A percentile compares a stretch with the other conserved stretches of the same genome.
These are phyloP conservation scores for Serripes groenlandicus DNA, from an alignment of 2,888 invertebrate species.

Conservation along the genomic window DNA sequence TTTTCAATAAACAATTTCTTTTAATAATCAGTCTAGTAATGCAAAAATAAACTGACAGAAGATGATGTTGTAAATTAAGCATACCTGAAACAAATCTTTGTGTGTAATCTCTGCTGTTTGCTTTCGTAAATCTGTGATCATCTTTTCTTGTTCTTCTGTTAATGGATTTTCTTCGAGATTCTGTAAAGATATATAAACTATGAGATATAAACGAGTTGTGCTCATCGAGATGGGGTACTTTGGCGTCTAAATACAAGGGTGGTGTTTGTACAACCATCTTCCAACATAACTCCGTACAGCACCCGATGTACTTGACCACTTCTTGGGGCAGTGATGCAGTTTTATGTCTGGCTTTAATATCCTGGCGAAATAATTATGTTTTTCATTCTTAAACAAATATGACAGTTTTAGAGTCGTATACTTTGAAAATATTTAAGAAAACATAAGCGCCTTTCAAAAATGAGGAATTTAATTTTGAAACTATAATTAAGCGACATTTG, in stretches of 20 bases:
- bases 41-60: not conserved
- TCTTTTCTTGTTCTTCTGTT: not conserved
- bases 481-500: not conserved
- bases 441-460: no score
- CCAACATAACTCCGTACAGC: slow-evolving; percentile 2
- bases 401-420: not conserved
- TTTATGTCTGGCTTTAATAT: no score
- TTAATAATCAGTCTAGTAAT: not conserved
- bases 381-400: not conserved
- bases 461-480: no score
- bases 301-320: not conserved
- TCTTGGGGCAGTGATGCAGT: no score
- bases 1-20: not conserved
- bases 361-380: no score
- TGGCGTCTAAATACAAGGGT: not conserved
- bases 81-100: not conserved
- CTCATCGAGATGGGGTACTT: no score
- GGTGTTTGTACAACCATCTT: slow-evolving; percentile 12
- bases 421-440: not conserved
- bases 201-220: no score
- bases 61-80: not conserved
- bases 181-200: no score
- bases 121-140: not conserved
- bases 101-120: not conserved
- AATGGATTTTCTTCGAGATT: not conserved